Percentiles rank a stretch among this genome's conserved stretches.
These are phyloP conservation scores for Plebejus melissa DNA, from an alignment of 2,888 invertebrate species.

Conservation along the genomic window DNA sequence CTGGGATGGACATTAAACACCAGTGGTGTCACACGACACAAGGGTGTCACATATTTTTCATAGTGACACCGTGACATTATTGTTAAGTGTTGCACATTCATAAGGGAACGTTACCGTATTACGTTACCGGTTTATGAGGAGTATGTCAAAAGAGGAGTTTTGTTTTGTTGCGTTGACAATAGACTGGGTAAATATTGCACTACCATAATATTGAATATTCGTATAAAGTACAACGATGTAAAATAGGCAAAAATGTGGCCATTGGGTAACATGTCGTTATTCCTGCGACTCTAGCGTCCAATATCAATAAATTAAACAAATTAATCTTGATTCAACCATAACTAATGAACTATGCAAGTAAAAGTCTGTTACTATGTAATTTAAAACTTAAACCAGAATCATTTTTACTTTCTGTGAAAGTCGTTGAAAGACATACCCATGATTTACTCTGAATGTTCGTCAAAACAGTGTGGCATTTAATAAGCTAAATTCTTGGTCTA, in stretches of 20 bases:
- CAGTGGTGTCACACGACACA: not conserved
- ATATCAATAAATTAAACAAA: too few species aligned
- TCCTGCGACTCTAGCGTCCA: too few species aligned
- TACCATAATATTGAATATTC: not conserved
- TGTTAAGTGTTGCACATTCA: not conserved
- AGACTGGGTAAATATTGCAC: not conserved
- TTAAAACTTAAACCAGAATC: too few species aligned
- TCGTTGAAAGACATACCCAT: not conserved
- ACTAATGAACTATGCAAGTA: too few species aligned
- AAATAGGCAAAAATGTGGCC: too few species aligned
- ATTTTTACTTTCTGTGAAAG: not conserved
- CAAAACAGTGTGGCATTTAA: not conserved
- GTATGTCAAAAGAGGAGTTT: too few species aligned
- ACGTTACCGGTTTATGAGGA: not conserved
- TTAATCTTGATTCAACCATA: too few species aligned
- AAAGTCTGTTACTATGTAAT: too few species aligned
- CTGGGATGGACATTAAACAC: constrained; percentile 3
- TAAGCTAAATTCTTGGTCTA: not conserved
- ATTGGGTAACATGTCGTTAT: too few species aligned
- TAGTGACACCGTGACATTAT: not conserved
- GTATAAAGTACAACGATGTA: too few species aligned
- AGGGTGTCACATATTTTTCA: not conserved
- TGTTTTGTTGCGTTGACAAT: not conserved
- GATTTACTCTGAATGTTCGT: not conserved
- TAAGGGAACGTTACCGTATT: not conserved